Base-by-base conservation (phyloP, 2,797 vertebrate genomes). In the Steatocranus sp. region DNA sequence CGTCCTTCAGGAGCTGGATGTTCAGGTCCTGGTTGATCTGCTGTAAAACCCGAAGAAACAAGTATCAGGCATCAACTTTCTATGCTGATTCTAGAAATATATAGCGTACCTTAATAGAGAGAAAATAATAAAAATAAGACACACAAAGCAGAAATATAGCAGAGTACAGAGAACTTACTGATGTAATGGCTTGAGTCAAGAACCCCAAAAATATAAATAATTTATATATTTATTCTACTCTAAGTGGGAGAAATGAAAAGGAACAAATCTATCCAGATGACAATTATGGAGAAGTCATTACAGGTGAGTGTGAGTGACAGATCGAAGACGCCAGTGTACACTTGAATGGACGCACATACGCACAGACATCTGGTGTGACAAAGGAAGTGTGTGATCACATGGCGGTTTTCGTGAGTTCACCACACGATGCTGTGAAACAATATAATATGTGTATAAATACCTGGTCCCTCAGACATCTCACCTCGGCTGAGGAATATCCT, bases 11-110 rank as follows among this genome's bases (percentile, higher is more conserved):
- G 88, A 99, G 97, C 95, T 99, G 98, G 95, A 99, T 99, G 95
- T 99, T 99, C 96, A 99, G 96, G 95, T 99, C 98, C 96, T 99
- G 98, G 95, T 99, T 99, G 95, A 99, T 99, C 97, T 99, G 98
- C 98, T 99, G 95, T 87, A 93, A 87, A 82, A 73, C 61, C 9
- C 61, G 12, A 80, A 41, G 11, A 27, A 48, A 34, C 5, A 54
- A 53, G 14, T 3, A 53, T 88, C 32, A 86, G 75, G 56, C 56
- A 61, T 61, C 56, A 61, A 34, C 18, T 75, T 41, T 34, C 17
- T 63, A 23, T 20, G 49, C 9, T 20, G 23, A 51, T 41, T 79
- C 36, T 75, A 38, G 36, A 77, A 73, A 51, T 51, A 46, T 41
- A 53, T 5, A 15, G n/a, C 27, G 17, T 18, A 61, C 6, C 41